Evolutionary conservation across 2,797 vertebrate genomes (phyloP).

Genomic region (Chlorospingus semifuscus): DNA sequence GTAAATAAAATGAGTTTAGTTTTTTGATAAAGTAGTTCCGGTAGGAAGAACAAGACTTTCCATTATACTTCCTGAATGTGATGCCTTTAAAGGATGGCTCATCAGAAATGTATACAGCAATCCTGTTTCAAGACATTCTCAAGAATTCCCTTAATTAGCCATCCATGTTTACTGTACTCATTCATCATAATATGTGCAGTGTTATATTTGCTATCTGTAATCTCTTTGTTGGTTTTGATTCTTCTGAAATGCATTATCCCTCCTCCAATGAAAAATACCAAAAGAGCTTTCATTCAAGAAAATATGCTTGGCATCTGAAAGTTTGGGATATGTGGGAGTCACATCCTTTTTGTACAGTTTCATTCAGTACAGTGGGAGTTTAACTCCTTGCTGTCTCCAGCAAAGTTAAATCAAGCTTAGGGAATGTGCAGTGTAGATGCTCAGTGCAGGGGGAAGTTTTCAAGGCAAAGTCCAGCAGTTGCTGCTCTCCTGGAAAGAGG

Average conservation of each 20-base stretch:
- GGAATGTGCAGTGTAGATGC: neutral
- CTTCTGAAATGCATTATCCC: conserved; percentile 71
- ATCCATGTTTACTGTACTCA: conserved; percentile 67
- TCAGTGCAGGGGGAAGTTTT: neutral
- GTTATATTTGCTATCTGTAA: conserved; percentile 73
- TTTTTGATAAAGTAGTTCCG: neutral
- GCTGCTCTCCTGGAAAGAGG: neutral
- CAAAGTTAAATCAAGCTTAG: neutral
- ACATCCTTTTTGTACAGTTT: conserved; percentile 65
- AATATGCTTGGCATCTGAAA: conserved; percentile 77
- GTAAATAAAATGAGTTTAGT: neutral
- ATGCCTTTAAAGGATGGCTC: neutral
- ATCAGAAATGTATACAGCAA: conserved; percentile 11
- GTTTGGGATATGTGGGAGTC: conserved; percentile 75
- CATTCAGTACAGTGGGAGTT: conserved; percentile 60
- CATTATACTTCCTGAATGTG: neutral
- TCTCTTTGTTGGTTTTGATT: conserved; percentile 77
- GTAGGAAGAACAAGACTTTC: neutral
- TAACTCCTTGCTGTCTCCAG: conserved; percentile 62
- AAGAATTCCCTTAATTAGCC: conserved; percentile 58
- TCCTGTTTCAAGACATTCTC: conserved; percentile 59
- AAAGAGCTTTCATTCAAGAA: conserved; percentile 78
- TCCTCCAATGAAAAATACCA: conserved; percentile 67
- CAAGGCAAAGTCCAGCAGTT: neutral
- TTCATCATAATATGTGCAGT: conserved; percentile 74